Conservation (phyloP, 2,113 vertebrate genomes). For the Crotalus helleri region DNA sequence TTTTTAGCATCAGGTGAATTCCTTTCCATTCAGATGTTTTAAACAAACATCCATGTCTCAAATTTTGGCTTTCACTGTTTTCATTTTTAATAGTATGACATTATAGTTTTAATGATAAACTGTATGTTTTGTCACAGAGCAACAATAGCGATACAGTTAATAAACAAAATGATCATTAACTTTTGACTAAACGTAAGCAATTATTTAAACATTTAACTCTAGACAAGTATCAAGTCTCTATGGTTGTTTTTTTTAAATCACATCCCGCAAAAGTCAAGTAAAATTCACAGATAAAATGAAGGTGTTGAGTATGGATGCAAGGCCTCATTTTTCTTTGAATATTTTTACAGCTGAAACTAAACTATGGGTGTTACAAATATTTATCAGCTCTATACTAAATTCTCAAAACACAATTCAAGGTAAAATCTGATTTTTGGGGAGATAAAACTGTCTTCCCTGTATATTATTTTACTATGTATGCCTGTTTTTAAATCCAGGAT, state of each 20-base stretch:
- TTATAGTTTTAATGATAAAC: too few relatives aligned
- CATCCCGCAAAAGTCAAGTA: conserved; percentile 56
- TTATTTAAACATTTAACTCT: too few relatives aligned
- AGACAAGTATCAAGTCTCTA: conserved; percentile 49
- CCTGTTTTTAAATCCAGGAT: neutral
- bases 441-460: neutral
- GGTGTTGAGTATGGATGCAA: conserved; percentile 58
- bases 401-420: neutral
- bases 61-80: too few relatives aligned
- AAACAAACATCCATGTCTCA: neutral
- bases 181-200: too few relatives aligned
- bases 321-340: conserved; percentile 62
- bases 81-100: too few relatives aligned
- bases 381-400: neutral
- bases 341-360: conserved; percentile 55
- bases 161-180: too few relatives aligned
- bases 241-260: conserved; percentile 38
- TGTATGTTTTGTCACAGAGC: too few relatives aligned
- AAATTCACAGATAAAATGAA: conserved; percentile 60
- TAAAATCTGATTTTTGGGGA: neutral
- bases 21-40: neutral
- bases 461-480: neutral
- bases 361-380: conserved; percentile 19
- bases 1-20: neutral
- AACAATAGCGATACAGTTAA: too few relatives aligned